phyloP scores from a whole-genome alignment of 2,113 vertebrate species.

The Bostrychus sinensis region DNA sequence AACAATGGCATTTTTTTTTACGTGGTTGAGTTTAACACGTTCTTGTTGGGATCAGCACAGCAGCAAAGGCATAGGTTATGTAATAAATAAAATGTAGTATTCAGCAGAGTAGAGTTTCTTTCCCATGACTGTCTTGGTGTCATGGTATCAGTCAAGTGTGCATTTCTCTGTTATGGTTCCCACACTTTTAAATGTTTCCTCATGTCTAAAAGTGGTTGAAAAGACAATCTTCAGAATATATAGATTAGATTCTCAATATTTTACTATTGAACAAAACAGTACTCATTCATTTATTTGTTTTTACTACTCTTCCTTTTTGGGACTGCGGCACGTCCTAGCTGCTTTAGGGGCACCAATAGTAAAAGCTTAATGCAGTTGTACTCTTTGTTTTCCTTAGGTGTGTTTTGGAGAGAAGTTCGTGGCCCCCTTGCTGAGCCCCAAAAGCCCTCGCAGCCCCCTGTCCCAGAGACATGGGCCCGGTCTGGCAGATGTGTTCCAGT shows the following conservation, averaged over 20 bases:
- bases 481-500: conserved; percentile 89
- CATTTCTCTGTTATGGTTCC: neutral
- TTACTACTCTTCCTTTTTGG: no score
- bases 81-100: neutral
- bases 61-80: neutral
- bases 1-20: no score
- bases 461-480: conserved; percentile 89
- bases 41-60: neutral
- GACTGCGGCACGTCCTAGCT: no score
- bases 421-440: conserved; percentile 78
- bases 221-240: no score
- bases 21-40: neutral
- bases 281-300: no score
- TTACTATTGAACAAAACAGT: no score
- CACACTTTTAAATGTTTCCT: neutral
- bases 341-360: no score
- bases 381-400: conserved; percentile 73
- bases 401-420: conserved; percentile 91
- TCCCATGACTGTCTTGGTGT: neutral
- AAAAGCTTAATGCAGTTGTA: no score
- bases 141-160: neutral
- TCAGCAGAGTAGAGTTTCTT: conserved; percentile 1
- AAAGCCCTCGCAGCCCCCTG: conserved; percentile 84
- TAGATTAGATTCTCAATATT: no score
- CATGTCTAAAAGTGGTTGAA: no score